Evolutionary conservation across 2,888 invertebrate genomes (phyloP), one percentile per base, ranked within the genome.

Genomic region (Acleris emargana): DNA sequence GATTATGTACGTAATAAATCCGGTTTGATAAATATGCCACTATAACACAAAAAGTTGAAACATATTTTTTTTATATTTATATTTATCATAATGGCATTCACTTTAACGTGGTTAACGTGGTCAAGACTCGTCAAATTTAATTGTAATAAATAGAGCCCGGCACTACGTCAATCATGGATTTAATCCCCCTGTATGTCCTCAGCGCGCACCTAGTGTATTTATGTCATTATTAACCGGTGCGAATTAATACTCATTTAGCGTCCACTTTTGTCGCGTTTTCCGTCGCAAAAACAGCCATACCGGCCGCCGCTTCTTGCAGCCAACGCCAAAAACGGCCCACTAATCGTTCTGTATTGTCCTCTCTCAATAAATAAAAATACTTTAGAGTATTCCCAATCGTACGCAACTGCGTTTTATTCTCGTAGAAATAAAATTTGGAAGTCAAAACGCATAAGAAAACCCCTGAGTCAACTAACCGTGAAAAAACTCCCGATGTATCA

Each of bases 141-240:
- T 38, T 38, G 38, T 13, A 38, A 13, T 13, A 38, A 13, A 13
- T 5, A 38, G 32, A 32, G 38, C 38, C 38, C 13, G 1, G 11
- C 38, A 38, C 38, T 13, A 38, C 13, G 13, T n/a, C 6, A 38
- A 6, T 32, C 4, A 17, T 17, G n/a, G 25, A 57, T 11, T 9
- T 32, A n/a, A 59, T 25, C 51, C 18, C 60, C 86, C 89, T 87
- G 79, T 91, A 83, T 66, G 64, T 38, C 67, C 76, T 11, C 22
- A 76, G 73, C 78, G 76, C 76, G 84, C 82, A 81, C 81, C 85
- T 86, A 88, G 84, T 79, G 85, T 91, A 91, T 91, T 92, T 92
- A 91, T 92, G 92, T 92, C 92, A 92, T 91, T 91, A 92, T 92
- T 92, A 92, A 89, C 89, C 83, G 84, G 87, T 81, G 89, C 83